Percentiles rank a stretch among this genome's conserved stretches.
Evolutionary conservation across 2,888 invertebrate genomes (phyloP).

Genomic region (Oxytorus armatus): DNA sequence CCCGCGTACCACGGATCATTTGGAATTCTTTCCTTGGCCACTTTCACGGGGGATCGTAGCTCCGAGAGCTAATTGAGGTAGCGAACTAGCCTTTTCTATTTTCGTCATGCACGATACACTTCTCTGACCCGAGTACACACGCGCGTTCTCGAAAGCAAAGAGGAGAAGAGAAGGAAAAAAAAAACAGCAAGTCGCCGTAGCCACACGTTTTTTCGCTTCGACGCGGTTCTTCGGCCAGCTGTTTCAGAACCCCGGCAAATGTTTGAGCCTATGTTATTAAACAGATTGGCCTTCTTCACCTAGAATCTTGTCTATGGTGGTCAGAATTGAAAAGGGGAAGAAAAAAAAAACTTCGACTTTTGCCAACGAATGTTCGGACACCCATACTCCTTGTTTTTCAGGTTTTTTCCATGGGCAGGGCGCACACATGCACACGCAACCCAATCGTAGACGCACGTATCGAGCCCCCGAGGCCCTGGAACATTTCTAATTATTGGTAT

Average conservation of each 20-base stretch:
- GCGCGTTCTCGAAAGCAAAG: not conserved
- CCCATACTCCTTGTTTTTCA: not conserved
- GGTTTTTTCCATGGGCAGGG: conserved; percentile 3
- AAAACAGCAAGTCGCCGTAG: too few relatives aligned
- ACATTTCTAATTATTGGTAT: conserved; percentile 64
- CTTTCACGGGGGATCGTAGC: too few relatives aligned
- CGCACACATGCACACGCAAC: conserved; percentile 17
- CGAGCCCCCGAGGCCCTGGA: conserved; percentile 20
- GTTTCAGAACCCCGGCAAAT: conserved; percentile 58
- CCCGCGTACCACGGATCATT: too few relatives aligned
- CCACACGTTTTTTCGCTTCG: conserved; percentile 31
- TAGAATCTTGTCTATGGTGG: conserved; percentile 53
- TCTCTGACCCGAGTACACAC: conserved; percentile 39
- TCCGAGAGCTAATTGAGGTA: conserved; percentile 53
- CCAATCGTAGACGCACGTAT: conserved; percentile 7
- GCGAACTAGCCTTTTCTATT: conserved; percentile 19
- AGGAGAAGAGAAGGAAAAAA: too few relatives aligned
- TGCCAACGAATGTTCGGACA: not conserved
- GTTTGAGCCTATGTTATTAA: conserved; percentile 68
- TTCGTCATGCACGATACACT: conserved; percentile 15
- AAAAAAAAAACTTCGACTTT: conserved; percentile 7
- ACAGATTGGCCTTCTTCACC: conserved; percentile 68
- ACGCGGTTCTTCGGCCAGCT: conserved; percentile 64
- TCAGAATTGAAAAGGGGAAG: conserved; percentile 3
- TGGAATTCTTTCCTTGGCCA: too few relatives aligned